Base-by-base conservation (phyloP, 2,888 invertebrate species). In the Cheilosia vernalis region DNA sequence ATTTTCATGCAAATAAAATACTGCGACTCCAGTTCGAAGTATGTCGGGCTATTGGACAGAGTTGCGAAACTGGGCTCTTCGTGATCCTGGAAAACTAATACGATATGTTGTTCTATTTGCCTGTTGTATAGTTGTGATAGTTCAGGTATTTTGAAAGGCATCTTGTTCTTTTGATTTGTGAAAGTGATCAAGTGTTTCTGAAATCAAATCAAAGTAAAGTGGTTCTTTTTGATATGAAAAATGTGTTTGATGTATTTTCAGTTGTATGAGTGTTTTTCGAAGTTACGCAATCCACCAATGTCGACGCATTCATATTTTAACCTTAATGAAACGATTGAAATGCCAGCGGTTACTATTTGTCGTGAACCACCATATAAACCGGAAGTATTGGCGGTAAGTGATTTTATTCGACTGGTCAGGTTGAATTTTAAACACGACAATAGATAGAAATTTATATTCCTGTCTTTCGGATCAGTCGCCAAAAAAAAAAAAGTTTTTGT, bases 311-410 rank as follows among this genome's bases (percentile, higher is more conserved):
- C 95, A 0, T 94, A 94, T 88, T 95, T 95, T 83, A 93, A 93
- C 87, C 93, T 95, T 73, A 95, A 95, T 89, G 93, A 94, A 37
- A 94, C 94, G 0, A 92, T 96, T 67, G 90, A 93, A 87, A 95
- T 95, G 91, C 95, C 96, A 0, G 95, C 95, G 56, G 89, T 96
- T 0, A 96, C 95, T 0, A 93, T 96, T 87, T 96, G 96, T 87
- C 92, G 94, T 24, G 94, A 94, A 73, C 95, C 95, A 0, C 93
- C 95, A 0, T 95, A 94, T 88, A 95, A 94, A 88, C 92, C 89
- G 51, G 91, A 93, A 1, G 92, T 93, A 58, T 89, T 95, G 87
- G 87, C 90, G 89, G 95, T 95, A 90, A 92, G 92, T 91, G 55
- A 37, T 10, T 53, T 27, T 53, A 13, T 13, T 37, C 4, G 3